Evolutionary conservation across 92 coral and sea anemone genomes (phyloP), one percentile per base, ranked within the genome.

Genomic region (Epizoanthus fatuus): DNA sequence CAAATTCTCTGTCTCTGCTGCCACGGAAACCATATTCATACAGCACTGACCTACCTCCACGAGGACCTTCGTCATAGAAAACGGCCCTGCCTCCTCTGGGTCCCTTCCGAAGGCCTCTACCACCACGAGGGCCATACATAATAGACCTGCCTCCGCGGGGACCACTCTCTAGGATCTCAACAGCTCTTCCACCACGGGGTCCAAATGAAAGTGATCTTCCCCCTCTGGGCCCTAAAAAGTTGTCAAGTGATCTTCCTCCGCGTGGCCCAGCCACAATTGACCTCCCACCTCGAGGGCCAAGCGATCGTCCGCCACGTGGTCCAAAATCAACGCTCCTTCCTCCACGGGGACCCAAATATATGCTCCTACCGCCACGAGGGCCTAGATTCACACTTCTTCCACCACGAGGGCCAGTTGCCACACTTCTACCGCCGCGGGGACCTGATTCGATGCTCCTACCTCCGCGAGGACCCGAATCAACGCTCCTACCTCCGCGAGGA

Each of bases 401-500:
- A 4, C 86, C 88, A 8, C 94, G 79, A 8, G 87, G 89, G 5
- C 89, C 94, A 20, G 17, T 56, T 19, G 57, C 69, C 14, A 20
- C 7, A 25, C 78, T 72, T 38, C 95, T 74, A 53, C 91, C 95
- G n/a, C 89, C 85, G 49, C 98, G 84, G 17, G 98, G 98, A 7
- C 93, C 94, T 5, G 69, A 82, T 35, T 69, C 80, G 45, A 85
- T 58, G 64, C 75, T 75, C 66, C 95, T 92, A 12, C 97, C 97
- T 68, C 95, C 92, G 11, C 98, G 86, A 13, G 93, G 93, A 40
- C 95, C 98, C 35, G 75, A 67, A 13, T 72, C 69, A 47, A 86
- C 38, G 68, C 81, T 92, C 81, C 98, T 79, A 58, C 95, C 95
- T 72, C 95, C 89, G 25, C 97, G 87, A 20, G 96, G 89, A 60